Percentiles rank a stretch among this genome's conserved stretches.
Evolutionary conservation across 1,140 invertebrate genomes (phyloP).

Genomic region (Macrotrachela quadricornifera): DNA sequence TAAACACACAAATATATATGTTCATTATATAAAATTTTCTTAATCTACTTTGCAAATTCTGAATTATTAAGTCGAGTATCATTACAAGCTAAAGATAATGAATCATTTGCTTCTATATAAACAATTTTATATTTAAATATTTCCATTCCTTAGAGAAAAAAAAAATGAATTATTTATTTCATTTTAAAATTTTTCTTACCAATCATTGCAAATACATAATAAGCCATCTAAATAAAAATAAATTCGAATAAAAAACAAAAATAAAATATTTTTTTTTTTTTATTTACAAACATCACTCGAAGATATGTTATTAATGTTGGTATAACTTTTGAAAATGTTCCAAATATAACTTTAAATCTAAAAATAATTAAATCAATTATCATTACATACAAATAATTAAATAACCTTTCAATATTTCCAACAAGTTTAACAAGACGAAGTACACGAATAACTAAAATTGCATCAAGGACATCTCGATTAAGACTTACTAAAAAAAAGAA

Average conservation of each 20-base stretch:
- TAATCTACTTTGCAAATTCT: conserved; percentile 17
- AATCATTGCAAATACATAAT: conserved; percentile 36
- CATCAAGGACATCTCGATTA: neutral
- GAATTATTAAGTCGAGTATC: conserved; percentile 27
- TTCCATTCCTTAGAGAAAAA: too few relatives aligned
- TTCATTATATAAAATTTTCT: neutral
- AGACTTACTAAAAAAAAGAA: too few relatives aligned
- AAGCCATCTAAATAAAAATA: conserved; percentile 29
- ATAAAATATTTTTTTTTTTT: too few relatives aligned
- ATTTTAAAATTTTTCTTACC: conserved; percentile 34
- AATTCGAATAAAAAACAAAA: too few relatives aligned
- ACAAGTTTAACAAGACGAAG: conserved; percentile 6
- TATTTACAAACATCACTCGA: conserved; percentile 33
- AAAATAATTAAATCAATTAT: neutral
- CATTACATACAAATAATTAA: neutral
- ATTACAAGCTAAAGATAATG: conserved; percentile 18
- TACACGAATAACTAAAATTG: neutral
- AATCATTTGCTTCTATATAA: too few relatives aligned
- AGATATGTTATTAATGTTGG: conserved; percentile 35
- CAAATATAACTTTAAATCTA: conserved; percentile 33
- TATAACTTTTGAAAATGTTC: conserved; percentile 32
- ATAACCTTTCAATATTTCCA: conserved; percentile 1
- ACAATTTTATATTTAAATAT: too few relatives aligned
- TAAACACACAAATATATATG: conserved; percentile 10
- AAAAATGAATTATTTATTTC: too few relatives aligned